These are phyloP conservation scores for Triplophysa rosa DNA, from an alignment of 2,113 vertebrate genomes.

Conservation along the genomic window DNA sequence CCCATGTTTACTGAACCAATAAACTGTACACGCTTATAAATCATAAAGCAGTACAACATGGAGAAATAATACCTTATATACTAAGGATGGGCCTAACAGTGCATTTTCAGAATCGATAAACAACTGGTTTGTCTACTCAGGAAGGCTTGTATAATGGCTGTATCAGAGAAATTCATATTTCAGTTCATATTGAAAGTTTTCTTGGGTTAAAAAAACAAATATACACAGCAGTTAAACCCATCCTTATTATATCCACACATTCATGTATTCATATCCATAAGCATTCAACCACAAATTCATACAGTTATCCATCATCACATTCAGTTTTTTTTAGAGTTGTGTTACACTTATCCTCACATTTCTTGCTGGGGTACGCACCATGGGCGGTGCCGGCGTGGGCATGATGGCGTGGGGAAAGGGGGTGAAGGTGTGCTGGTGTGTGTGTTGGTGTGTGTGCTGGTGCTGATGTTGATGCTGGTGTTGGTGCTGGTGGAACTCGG, in stretches of 20 bases:
- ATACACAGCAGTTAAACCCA: not conserved
- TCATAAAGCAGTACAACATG: slow-evolving; percentile 35
- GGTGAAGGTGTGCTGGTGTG: slow-evolving; percentile 99
- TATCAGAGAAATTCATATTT: no score
- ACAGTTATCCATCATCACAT: not conserved
- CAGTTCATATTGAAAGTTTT: no score
- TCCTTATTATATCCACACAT: not conserved
- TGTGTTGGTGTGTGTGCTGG: slow-evolving; percentile 96
- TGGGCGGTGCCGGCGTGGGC: slow-evolving; percentile 98
- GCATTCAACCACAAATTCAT: not conserved
- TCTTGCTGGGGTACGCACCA: slow-evolving; percentile 99
- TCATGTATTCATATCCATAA: not conserved
- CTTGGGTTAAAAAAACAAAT: no score
- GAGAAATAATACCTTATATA: not conserved
- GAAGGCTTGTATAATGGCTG: no score
- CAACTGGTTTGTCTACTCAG: no score
- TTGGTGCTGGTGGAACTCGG: slow-evolving; percentile 98
- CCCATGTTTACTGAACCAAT: slow-evolving; percentile 31
- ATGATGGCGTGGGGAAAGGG: slow-evolving; percentile 98
- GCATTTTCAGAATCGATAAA: no score
- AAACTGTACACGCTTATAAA: slow-evolving; percentile 42
- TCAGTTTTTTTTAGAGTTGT: slow-evolving; percentile 62
- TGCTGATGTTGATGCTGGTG: slow-evolving; percentile 91
- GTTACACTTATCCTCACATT: slow-evolving; percentile 97
- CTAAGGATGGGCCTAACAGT: no score